phyloP scores from a whole-genome alignment of 2,113 vertebrate genomes.

The Monopterus albus region DNA sequence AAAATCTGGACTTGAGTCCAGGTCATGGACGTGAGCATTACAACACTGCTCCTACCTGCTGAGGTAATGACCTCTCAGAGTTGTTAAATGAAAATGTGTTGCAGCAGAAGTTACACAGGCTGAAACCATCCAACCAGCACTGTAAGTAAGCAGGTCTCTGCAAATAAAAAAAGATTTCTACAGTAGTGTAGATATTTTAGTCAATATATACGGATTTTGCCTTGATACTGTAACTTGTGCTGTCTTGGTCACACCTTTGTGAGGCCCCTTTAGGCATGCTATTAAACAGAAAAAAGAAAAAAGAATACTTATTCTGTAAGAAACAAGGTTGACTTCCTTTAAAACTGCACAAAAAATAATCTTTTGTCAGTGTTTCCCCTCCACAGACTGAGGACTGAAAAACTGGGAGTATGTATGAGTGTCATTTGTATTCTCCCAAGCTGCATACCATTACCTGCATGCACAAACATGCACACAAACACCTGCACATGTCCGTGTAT shows the following conservation, averaged over 20 bases:
- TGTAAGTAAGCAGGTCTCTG: not conserved
- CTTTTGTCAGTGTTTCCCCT: slow-evolving; percentile 5
- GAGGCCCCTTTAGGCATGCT: not conserved
- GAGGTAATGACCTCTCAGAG: slow-evolving; percentile 26
- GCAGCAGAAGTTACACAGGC: slow-evolving; percentile 25
- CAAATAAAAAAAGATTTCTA: not conserved
- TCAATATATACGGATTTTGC: not conserved
- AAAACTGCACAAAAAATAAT: slow-evolving; percentile 27
- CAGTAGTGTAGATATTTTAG: not conserved
- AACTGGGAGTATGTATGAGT: slow-evolving; percentile 5
- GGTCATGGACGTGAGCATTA: too few species aligned
- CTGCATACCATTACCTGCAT: slow-evolving; percentile 54
- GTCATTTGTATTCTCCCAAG: slow-evolving; percentile 22
- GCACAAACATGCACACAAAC: slow-evolving; percentile 50
- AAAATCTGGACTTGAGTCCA: too few species aligned
- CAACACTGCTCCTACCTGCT: too few species aligned
- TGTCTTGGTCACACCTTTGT: not conserved
- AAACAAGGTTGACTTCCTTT: not conserved
- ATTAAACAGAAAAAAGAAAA: too few species aligned
- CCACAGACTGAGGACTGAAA: slow-evolving; percentile 1
- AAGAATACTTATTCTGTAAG: slow-evolving; percentile 1
- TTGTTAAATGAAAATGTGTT: slow-evolving; percentile 34
- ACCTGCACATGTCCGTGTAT: slow-evolving; percentile 13
- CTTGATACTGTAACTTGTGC: slow-evolving; percentile 1
- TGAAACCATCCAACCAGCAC: slow-evolving; percentile 31